phyloP scores from a whole-genome alignment of 2,888 invertebrate species.

The Chrysotoxum bicinctum region DNA sequence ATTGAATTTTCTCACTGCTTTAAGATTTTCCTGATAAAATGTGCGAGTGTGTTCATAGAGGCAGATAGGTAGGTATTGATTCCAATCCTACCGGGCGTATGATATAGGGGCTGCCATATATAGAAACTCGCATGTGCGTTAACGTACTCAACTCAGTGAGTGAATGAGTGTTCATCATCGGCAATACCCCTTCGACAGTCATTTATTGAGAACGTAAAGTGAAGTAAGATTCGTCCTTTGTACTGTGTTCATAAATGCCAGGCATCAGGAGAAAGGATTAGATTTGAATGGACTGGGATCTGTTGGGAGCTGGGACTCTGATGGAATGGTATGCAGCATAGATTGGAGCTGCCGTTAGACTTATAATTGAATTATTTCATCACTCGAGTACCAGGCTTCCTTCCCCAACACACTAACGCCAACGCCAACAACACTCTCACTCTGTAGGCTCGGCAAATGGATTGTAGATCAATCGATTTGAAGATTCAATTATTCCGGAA shows the following conservation, averaged over 20 bases:
- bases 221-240: slow-evolving; percentile 60
- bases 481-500: slow-evolving; percentile 64
- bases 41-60: neutral
- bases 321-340: slow-evolving; percentile 16
- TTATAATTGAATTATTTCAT: slow-evolving; percentile 73
- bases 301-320: neutral
- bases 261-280: slow-evolving; percentile 63
- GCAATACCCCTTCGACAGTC: neutral
- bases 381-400: slow-evolving; percentile 64
- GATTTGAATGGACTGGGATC: slow-evolving; percentile 19
- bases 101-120: neutral
- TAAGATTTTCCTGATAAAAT: slow-evolving; percentile 42
- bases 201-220: slow-evolving; percentile 31
- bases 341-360: slow-evolving; percentile 67
- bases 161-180: slow-evolving; percentile 42
- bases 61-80: neutral
- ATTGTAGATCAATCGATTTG: slow-evolving; percentile 71
- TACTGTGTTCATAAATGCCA: slow-evolving; percentile 46
- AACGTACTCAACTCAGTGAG: slow-evolving; percentile 67
- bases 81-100: neutral
- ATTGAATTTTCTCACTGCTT: slow-evolving; percentile 68
- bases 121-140: slow-evolving; percentile 62
- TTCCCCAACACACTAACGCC: too few relatives aligned
- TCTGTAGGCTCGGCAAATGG: slow-evolving; percentile 30
- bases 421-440: neutral